Base-by-base conservation (phyloP, 30 jellyfish, hydroid and myxozoan species). In the Catostylus mosaicus region DNA sequence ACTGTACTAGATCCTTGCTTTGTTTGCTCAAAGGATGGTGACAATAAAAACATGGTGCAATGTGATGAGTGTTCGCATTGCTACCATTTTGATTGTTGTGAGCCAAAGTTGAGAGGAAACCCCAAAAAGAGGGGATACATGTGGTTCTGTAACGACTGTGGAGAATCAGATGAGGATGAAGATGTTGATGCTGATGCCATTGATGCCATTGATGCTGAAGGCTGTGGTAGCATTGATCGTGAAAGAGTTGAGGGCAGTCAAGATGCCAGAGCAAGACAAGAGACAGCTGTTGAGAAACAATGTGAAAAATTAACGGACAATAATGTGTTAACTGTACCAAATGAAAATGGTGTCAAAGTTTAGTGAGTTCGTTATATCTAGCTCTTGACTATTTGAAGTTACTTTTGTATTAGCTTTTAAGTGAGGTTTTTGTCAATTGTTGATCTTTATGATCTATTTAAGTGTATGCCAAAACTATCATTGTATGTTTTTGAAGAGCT, bases 101-200 rank as follows among this genome's bases (percentile, higher is more conserved):
- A 88, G 60, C 99, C 99, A 43, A 96, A 96, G 56, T 80, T 82
- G 38, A 82, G 69, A 36, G 82, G 68, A 30, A 82, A 96, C 59
- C 99, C 99, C n/a, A 87, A 94, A 62, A 73, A 78, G 34, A 77
- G 90, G 45, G 96, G 92, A 16, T 86, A 80, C 47, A 84, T 91
- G 64, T 93, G 97, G 97, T 62, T 86, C 14, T 93, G 97, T 82
- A 85, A 67, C 9, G 97, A 87, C 37, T 86, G 98, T 82, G 91
- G 40, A 5, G 94, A 93, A 11, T 37, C 79, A 2, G 89, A 79
- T 50, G 93, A 48, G 2, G 88, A 88, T 5, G 75, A 30, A 51
- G 97, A 70, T 24, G 85, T n/a, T 16, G 64, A 69, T 30, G 68
- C 20, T n/a, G 59, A 71, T 1, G 82, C 18, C 46, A 51, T 16